These are phyloP conservation scores for Anastrepha ludens DNA, from an alignment of 1,140 invertebrate genomes.

Conservation along the genomic window DNA sequence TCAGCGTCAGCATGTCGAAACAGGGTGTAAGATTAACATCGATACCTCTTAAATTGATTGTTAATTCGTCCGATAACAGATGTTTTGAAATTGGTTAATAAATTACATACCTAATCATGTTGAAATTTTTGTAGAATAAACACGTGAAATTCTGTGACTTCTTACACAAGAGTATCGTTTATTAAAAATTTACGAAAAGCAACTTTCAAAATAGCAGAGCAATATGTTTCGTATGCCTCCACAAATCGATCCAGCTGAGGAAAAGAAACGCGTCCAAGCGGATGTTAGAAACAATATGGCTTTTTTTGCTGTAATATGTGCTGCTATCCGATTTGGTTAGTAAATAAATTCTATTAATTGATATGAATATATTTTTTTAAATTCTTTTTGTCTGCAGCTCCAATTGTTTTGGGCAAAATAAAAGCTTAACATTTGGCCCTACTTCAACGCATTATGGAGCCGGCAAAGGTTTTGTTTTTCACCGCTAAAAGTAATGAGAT, in stretches of 20 bases:
- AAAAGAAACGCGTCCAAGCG: slow-evolving; percentile 65
- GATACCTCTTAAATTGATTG: too few species aligned
- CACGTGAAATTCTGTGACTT: too few species aligned
- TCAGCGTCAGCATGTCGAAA: too few species aligned
- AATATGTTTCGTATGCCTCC: slow-evolving; percentile 71
- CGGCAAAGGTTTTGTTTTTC: neutral
- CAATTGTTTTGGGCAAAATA: slow-evolving; percentile 54
- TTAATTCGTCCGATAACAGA: too few species aligned
- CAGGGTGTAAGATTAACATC: too few species aligned
- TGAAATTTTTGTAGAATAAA: too few species aligned
- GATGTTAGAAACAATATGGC: slow-evolving; percentile 69
- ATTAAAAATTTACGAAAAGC: too few species aligned
- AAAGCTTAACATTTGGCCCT: slow-evolving; percentile 39
- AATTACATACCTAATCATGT: too few species aligned
- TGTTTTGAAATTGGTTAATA: too few species aligned
- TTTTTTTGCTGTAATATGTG: slow-evolving; percentile 64
- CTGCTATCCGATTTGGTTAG: slow-evolving; percentile 68
- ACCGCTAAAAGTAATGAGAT: too few species aligned
- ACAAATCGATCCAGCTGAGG: slow-evolving; percentile 71
- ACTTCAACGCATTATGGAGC: neutral
- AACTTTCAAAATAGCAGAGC: neutral
- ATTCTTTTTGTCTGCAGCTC: slow-evolving; percentile 37
- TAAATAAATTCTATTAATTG: neutral
- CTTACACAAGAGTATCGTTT: too few species aligned
- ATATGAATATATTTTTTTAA: neutral